Evolutionary conservation across 2,888 invertebrate species (phyloP), one percentile per base, ranked within the genome.

Genomic region (Phengaris alcon): DNA sequence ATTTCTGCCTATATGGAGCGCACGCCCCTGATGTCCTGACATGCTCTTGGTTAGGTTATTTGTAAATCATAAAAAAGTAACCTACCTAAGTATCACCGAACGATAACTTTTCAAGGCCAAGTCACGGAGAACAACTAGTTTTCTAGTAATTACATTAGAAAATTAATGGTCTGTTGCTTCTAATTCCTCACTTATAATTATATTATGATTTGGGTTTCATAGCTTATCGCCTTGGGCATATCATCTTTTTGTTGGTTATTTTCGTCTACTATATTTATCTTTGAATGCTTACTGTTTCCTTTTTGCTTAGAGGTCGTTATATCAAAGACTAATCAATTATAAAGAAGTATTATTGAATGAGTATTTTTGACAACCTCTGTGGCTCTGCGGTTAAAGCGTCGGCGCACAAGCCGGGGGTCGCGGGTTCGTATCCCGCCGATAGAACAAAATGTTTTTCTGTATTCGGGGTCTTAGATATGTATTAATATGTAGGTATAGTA

Each of bases 191-290:
- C 70, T 72, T 79, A 77, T 82, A 82, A 82, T 82, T 81, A 81
- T 77, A 77, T 78, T 79, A 77, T 64, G 80, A 79, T 75, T 74
- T 75, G 73, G 76, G 68, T 77, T 76, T 79, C 77, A 79, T 79
- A 78, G 79, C 76, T 70, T 77, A 76, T 81, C 77, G 82, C 83
- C 83, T 77, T 76, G 76, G 84, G 78, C 79, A 81, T 77, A 78
- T 82, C 80, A 76, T 78, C 75, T 76, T 77, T 69, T 74, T 80
- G 76, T 79, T 80, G 81, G 79, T 79, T 80, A 79, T 79, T 79
- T 77, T 80, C 80, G 80, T 79, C 80, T 81, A 79, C 80, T 81
- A 78, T 81, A 80, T 82, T 82, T 82, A 79, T 80, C 79, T 81
- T 81, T 79, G 79, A 78, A 59, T 59, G 59, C 22, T 59, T 22